A percentile compares a stretch with the other conserved stretches of the same genome.
Conservation (phyloP, 2,888 invertebrate genomes). For the Saturnia pavonia region DNA sequence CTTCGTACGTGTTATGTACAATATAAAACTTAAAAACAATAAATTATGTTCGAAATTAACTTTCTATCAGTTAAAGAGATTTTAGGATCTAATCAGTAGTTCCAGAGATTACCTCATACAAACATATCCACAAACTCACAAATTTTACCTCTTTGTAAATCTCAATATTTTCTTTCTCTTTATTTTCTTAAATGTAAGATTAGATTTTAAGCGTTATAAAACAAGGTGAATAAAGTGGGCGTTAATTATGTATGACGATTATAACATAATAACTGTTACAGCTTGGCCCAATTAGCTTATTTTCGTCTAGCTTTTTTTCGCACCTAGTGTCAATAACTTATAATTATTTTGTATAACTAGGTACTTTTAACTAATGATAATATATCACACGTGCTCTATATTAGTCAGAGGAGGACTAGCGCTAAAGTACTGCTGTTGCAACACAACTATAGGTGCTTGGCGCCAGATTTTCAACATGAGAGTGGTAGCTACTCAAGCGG, state of each 20-base stretch:
- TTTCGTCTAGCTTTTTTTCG: neutral
- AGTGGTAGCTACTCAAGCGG: too few relatives aligned
- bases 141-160: neutral
- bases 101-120: neutral
- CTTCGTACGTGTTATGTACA: neutral
- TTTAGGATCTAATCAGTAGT: neutral
- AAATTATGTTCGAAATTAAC: neutral
- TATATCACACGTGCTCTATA: neutral
- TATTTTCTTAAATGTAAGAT: neutral
- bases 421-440: too few relatives aligned
- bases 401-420: neutral
- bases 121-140: neutral
- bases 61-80: neutral
- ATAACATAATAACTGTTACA: neutral
- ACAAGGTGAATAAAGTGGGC: neutral
- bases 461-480: too few relatives aligned
- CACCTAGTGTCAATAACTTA: neutral
- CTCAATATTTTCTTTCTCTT: neutral
- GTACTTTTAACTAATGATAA: neutral
- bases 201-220: neutral
- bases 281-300: constrained; percentile 1
- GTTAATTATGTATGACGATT: neutral
- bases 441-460: too few relatives aligned
- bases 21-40: too few relatives aligned
- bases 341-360: neutral